Evolutionary conservation across 2,113 vertebrate genomes (phyloP), one percentile per base, ranked within the genome.

Genomic region (Glaucomys volans): DNA sequence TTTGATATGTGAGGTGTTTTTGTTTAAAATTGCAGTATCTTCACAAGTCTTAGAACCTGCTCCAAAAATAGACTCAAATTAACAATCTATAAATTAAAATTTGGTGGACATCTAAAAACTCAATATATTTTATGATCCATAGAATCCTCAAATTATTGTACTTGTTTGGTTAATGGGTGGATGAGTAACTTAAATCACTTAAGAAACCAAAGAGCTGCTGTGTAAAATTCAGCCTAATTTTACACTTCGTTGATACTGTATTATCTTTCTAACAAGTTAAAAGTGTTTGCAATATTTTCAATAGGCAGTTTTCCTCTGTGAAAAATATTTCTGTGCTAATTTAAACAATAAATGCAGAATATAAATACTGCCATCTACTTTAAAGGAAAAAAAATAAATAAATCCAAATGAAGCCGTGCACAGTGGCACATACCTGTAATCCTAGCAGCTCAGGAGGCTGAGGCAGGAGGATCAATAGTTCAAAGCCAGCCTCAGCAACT

Each of bases 1-100:
- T 95, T 83, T 86, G 57, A 47, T 71, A 93, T 59, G 5, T 84
- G 95, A 83, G 4, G 72, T 88, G 80, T 93, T 97, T 96, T 95
- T 87, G 5, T 95, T 98, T 97, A 97, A 98, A 98, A 95, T 98
- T 98, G 98, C 98, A 98, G 98, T 98, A 98, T 97, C 95, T 96
- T 96, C 79, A 1, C 42, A 90, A 62, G 18, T 74, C 74, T 93
- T 79, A 76, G 10, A 84, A 81, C n/a, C 12, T 84, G 91, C 20
- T 1, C 6, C 24, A 74, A 76, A 84, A 83, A 71, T 62, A 59
- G 9, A 7, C 52, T 28, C 87, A 90, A 95, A 77, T 81, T 66
- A 91, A 72, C 18, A 95, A 74, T 62, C 52, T 87, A 62, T 87
- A 50, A 94, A 64, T 94, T 90, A 90, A 95, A 97, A 93, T 92